These are phyloP conservation scores for Bubo blakistoni DNA, from an alignment of 2,113 vertebrate species.

Conservation along the genomic window DNA sequence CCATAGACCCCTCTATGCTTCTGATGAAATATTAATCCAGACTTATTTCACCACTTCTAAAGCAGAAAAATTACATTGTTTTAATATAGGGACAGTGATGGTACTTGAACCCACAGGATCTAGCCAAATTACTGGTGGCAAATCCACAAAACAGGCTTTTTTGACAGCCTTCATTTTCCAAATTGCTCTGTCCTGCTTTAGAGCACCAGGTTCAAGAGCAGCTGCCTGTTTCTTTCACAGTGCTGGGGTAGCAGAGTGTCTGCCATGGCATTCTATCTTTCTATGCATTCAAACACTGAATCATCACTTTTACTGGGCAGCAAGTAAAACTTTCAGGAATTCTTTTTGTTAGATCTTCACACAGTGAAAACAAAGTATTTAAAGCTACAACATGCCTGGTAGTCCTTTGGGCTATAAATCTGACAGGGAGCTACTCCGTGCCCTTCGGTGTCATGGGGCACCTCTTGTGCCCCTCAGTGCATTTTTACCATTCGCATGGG, in stretches of 20 bases:
- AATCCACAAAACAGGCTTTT: background rate
- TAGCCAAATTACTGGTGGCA: background rate
- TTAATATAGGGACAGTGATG: background rate
- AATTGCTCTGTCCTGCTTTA: background rate
- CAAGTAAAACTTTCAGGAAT: background rate
- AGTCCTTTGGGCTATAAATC: background rate
- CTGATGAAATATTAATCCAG: background rate
- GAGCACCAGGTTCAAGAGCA: background rate
- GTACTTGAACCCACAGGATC: background rate
- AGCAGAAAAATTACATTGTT: background rate
- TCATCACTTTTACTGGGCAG: background rate
- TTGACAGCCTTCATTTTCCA: background rate
- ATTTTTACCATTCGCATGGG: background rate
- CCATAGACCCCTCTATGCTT: background rate
- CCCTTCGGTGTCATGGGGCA: background rate
- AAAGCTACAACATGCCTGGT: background rate
- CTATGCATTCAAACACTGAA: background rate
- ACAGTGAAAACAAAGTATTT: background rate
- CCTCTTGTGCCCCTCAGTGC: background rate
- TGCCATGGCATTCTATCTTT: background rate
- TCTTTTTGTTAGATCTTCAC: background rate
- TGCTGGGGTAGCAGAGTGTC: background rate
- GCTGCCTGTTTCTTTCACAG: background rate
- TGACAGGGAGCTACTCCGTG: background rate
- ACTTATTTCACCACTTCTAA: background rate